Conservation (phyloP, 2,797 vertebrate species). For the Pseudomugil tenellus region DNA sequence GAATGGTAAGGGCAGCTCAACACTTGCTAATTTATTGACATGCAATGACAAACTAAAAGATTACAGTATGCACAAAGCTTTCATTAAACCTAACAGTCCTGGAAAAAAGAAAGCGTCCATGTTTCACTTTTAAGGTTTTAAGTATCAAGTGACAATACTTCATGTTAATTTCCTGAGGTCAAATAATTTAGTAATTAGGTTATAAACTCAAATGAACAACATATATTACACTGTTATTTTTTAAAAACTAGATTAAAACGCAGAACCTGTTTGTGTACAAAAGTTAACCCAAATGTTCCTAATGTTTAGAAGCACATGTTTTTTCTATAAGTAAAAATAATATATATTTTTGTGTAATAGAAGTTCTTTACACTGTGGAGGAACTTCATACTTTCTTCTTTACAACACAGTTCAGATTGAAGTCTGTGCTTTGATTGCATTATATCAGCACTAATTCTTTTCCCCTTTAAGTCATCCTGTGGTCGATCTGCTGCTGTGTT, state of each 20-base stretch:
- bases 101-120: background rate
- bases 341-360: background rate
- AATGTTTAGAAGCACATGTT: no score
- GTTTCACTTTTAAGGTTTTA: background rate
- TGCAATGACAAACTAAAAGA: background rate
- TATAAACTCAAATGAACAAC: background rate
- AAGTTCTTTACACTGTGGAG: no score
- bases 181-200: background rate
- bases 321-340: no score
- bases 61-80: background rate
- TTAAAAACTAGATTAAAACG: background rate
- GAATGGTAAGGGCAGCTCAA: slow-evolving; percentile 86
- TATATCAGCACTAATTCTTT: background rate
- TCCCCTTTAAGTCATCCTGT: background rate
- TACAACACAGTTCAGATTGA: background rate
- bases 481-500: background rate
- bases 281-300: no score
- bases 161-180: background rate
- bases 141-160: background rate
- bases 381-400: no score
- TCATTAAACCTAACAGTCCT: background rate
- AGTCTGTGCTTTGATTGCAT: background rate
- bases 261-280: background rate
- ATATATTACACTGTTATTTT: background rate
- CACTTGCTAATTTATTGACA: background rate